Evolutionary conservation across 2,797 vertebrate species (phyloP), one percentile per base, ranked within the genome.

Genomic region (Chanos chanos): DNA sequence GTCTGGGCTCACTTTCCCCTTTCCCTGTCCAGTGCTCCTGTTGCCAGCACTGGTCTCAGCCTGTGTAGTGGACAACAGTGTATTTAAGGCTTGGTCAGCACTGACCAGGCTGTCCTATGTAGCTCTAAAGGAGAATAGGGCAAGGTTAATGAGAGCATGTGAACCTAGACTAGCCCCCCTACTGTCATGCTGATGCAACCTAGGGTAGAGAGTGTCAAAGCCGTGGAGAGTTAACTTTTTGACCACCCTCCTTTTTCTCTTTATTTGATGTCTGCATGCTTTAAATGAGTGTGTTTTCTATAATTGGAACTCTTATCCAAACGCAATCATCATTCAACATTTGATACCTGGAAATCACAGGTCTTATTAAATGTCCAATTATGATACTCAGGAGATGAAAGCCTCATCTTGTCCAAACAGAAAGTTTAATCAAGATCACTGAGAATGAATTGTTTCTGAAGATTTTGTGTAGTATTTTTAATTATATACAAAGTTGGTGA

Each of bases 31-130:
- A 3, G 28, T 25, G 31, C 24, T 5, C 47, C 10, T 49, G 44
- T 9, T 37, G 33, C 85, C 86, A 90, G 89, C 84, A 83, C 85
- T 88, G 86, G 85, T 85, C 79, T 89, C 84, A 70, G 83, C 81
- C 7, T 83, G 83, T 88, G 84, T 66, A 86, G 81, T 3, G 71
- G 82, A n/a, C n/a, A n/a, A n/a, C n/a, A n/a, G n/a, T n/a, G n/a
- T 65, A 87, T 88, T 72, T 86, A 83, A 73, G 85, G 85, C 80
- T 88, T 85, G 83, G 84, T 87, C 68, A 78, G 82, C 67, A 75
- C 82, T 66, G 82, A 89, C 72, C 80, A 84, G n/a, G n/a, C n/a
- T 60, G 83, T 83, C 82, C 84, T 39, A 5, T 49, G 24, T 33
- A 60, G 83, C 79, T 28, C 3, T 18, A 89, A 90, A 86, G 86